These are phyloP conservation scores for human (Homo sapiens) DNA, from an alignment of 2,113 vertebrate genomes.

Conservation along the genomic window GRCh38 chr7:113168001-113168500, in stretches of 20 bases:
- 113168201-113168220: not conserved
- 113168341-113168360: constrained; percentile 31
- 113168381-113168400: not conserved
- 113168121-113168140: not conserved
- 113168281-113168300: constrained; percentile 37
- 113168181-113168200: constrained; percentile 26
- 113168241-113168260: not conserved
- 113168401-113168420: not conserved
- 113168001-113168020: not conserved
- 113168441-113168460: not conserved
- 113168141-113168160: constrained; percentile 26
- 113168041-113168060: not conserved
- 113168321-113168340: constrained; percentile 34
- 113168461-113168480: not conserved
- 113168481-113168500: not conserved
- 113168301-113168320: constrained; percentile 37
- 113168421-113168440: not conserved
- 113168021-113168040: constrained; percentile 24
- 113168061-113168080: not conserved
- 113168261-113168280: not conserved
- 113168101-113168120: constrained; percentile 10
- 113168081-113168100: not conserved
- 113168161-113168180: constrained; percentile 20
- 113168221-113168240: constrained; percentile 46
- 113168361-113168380: not conserved